Conservation (phyloP, 2,113 vertebrate genomes). For the Lathamus discolor region DNA sequence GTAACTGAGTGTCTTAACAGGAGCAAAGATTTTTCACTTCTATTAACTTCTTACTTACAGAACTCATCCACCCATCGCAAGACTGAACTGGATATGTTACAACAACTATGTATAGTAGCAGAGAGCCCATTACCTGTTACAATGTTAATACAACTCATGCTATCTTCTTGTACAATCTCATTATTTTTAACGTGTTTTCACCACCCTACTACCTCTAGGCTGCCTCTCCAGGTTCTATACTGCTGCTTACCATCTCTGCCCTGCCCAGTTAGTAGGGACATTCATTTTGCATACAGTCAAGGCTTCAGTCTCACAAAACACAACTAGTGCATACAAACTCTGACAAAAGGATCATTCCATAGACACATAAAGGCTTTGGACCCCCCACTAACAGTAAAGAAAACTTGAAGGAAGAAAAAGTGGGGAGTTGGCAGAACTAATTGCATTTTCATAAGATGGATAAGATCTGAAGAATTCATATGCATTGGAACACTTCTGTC, state of each 20-base stretch:
- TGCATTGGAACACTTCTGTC: conserved; percentile 23
- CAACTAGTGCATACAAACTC: neutral
- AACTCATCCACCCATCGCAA: neutral
- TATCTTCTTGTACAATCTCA: neutral
- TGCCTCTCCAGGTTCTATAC: neutral
- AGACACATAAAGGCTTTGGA: neutral
- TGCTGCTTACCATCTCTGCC: neutral
- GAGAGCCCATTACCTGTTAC: neutral
- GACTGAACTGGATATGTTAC: neutral
- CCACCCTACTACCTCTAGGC: neutral
- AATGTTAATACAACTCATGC: neutral
- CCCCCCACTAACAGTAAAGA: conserved; percentile 43
- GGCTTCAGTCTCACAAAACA: neutral
- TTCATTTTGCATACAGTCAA: neutral
- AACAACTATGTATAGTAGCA: neutral
- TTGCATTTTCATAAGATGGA: neutral
- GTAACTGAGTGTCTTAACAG: neutral
- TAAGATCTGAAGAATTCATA: conserved; percentile 42
- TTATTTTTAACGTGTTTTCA: neutral
- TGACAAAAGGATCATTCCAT: neutral
- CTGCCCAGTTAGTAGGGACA: neutral
- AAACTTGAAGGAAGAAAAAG: neutral
- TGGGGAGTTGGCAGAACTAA: neutral
- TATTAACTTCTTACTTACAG: neutral
- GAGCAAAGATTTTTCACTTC: neutral